phyloP scores from a whole-genome alignment of 2,888 invertebrate species.

The Cremastobaeus sp. region DNA sequence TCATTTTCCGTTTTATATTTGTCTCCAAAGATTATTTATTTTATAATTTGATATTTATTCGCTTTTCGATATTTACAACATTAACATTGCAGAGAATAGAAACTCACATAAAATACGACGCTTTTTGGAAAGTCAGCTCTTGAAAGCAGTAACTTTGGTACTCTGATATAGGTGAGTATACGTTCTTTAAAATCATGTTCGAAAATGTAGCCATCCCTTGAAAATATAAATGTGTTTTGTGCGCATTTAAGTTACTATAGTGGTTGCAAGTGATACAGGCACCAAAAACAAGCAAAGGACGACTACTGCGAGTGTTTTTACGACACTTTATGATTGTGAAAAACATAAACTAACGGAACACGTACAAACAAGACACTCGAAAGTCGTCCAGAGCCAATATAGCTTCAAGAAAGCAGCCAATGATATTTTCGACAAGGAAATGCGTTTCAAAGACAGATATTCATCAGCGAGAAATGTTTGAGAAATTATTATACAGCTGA shows the following conservation, averaged over 20 bases:
- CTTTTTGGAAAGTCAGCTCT: not conserved
- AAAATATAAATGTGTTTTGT: conserved; percentile 48
- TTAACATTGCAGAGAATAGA: no score
- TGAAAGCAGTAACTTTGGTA: no score
- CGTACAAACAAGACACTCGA: conserved; percentile 37
- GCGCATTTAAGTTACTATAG: conserved; percentile 42
- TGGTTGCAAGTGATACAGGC: conserved; percentile 52
- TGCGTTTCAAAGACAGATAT: not conserved
- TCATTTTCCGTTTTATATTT: no score
- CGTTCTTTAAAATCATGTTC: conserved; percentile 39
- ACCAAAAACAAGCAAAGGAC: conserved; percentile 53
- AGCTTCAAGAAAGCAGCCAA: conserved; percentile 5
- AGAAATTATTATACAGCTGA: no score
- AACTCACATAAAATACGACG: no score
- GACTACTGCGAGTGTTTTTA: conserved; percentile 52
- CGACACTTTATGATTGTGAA: conserved; percentile 51
- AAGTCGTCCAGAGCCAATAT: conserved; percentile 36
- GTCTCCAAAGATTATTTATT: no score
- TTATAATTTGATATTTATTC: no score
- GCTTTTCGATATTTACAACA: no score
- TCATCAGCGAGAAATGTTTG: not conserved
- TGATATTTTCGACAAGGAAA: conserved; percentile 11
- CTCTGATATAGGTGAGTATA: no score
- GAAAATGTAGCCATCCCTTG: conserved; percentile 51
- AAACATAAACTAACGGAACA: conserved; percentile 42